Percentiles rank a stretch among this genome's conserved stretches.
Conservation (phyloP, 2,113 vertebrate genomes). For the Isichthys henryi region DNA sequence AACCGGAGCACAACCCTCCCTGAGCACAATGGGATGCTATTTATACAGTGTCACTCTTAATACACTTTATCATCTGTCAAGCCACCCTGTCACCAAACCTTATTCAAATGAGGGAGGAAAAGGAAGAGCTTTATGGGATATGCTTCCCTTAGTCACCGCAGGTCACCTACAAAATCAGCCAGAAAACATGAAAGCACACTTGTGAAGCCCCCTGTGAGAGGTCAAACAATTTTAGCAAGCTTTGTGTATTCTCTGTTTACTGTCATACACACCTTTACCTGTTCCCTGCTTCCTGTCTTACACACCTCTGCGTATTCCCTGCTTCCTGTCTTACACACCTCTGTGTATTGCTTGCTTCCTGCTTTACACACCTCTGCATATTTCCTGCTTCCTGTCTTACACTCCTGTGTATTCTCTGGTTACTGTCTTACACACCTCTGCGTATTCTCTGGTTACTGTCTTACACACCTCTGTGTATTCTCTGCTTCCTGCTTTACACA, state of each 20-base stretch:
- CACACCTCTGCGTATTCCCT: neutral
- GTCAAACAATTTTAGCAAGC: neutral
- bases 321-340: neutral
- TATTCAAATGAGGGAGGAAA: neutral
- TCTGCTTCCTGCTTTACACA: neutral
- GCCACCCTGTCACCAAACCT: slow-evolving; percentile 30
- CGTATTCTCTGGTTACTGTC: neutral
- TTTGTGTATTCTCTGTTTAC: neutral
- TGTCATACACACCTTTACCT: neutral
- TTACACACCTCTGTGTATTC: neutral
- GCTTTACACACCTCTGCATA: neutral
- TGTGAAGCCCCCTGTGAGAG: neutral
- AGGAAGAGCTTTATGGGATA: neutral
- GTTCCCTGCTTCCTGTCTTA: neutral
- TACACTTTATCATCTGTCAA: slow-evolving; percentile 57
- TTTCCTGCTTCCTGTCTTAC: neutral
- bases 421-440: neutral
- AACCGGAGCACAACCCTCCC: no score
- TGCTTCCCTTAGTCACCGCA: slow-evolving; percentile 1
- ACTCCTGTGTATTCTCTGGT: neutral
- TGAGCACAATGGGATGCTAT: slow-evolving; percentile 28
- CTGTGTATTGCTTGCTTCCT: neutral
- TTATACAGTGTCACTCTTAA: slow-evolving; percentile 57
- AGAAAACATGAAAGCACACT: neutral
- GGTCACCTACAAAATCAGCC: neutral